Conservation (phyloP, 2,888 invertebrate species). For the Mythimna impura region DNA sequence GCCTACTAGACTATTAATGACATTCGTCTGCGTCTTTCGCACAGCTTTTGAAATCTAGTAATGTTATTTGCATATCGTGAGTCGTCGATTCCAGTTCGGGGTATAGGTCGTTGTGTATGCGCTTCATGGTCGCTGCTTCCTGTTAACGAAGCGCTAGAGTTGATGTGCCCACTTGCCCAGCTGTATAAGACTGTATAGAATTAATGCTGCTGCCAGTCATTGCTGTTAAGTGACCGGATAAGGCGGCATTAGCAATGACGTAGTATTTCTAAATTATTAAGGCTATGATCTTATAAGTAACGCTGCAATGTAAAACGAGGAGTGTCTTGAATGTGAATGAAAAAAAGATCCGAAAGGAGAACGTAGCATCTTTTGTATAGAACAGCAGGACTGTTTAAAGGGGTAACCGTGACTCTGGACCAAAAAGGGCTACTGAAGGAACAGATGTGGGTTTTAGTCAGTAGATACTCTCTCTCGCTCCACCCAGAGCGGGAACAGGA, state of each 20-base stretch:
- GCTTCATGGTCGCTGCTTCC: conserved; percentile 80
- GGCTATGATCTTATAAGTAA: conserved; percentile 22
- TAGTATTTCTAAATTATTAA: conserved; percentile 49
- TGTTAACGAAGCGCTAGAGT: conserved; percentile 79
- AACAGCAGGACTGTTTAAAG: no score
- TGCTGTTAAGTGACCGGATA: conserved; percentile 62
- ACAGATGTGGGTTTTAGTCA: no score
- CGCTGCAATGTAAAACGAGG: background rate
- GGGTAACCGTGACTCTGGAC: no score
- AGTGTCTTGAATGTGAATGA: background rate
- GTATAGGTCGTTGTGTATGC: conserved; percentile 79
- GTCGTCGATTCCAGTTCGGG: conserved; percentile 67
- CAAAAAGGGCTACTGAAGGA: no score
- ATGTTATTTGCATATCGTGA: conserved; percentile 71
- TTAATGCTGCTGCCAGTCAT: conserved; percentile 57
- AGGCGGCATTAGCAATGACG: conserved; percentile 51
- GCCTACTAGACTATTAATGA: conserved; percentile 63
- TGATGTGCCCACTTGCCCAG: conserved; percentile 45
- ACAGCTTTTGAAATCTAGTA: conserved; percentile 63
- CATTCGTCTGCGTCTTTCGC: conserved; percentile 59
- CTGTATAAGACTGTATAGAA: conserved; percentile 52
- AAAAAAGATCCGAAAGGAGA: background rate
- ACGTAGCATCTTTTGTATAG: background rate
- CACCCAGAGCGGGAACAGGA: no score
- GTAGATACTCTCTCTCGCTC: no score